phyloP scores from a whole-genome alignment of 2,797 vertebrate genomes.

The Taeniopygia guttata region DNA sequence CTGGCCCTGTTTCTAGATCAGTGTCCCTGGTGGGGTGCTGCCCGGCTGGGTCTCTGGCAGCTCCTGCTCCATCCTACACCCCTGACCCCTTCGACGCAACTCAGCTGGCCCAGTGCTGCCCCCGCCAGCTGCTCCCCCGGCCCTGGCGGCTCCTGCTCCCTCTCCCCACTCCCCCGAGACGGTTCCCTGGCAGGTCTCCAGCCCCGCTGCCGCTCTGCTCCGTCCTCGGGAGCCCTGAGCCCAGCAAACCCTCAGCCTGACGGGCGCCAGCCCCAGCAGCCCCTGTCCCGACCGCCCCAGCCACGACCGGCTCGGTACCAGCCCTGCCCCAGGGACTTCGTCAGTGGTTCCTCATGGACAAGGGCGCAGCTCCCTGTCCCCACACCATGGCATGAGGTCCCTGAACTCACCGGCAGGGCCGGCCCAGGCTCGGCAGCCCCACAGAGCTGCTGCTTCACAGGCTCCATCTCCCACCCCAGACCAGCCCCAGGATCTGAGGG shows the following conservation, averaged over 20 bases:
- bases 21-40: background rate
- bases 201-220: accelerated
- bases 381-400: accelerated
- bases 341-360: accelerated
- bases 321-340: background rate
- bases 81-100: conserved; percentile 51
- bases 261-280: accelerated
- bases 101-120: background rate
- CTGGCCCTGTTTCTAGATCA: background rate
- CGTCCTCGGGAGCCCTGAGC: background rate
- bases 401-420: background rate
- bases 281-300: background rate
- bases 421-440: background rate
- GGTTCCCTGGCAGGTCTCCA: background rate
- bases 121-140: background rate
- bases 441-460: accelerated
- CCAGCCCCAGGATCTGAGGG: background rate
- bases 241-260: background rate
- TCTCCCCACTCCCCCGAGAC: background rate
- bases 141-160: background rate
- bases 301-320: accelerated
- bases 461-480: background rate
- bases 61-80: background rate
- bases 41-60: conserved; percentile 44
- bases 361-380: background rate